Conservation (phyloP, 35 echinoderm and acorn worm genomes). For the Lytechinus variegatus region DNA sequence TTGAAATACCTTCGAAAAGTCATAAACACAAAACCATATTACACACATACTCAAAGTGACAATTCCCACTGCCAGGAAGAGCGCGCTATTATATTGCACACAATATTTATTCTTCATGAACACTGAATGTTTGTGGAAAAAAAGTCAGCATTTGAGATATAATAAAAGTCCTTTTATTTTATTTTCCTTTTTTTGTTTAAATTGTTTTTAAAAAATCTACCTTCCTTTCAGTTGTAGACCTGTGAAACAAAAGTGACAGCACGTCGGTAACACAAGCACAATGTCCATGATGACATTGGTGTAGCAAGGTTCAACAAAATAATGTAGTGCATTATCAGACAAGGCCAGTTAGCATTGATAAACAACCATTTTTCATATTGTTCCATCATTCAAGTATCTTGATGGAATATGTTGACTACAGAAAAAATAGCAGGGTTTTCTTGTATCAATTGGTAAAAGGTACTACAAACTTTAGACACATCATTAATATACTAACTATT, state of each 20-base stretch:
- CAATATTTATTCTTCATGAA: neutral
- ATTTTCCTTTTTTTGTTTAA: neutral
- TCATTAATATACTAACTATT: neutral
- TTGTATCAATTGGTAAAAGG: neutral
- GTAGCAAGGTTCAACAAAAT: neutral
- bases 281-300: neutral
- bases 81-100: neutral
- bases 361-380: neutral
- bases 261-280: neutral
- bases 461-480: neutral
- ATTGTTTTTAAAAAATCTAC: neutral
- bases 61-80: neutral
- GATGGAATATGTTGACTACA: neutral
- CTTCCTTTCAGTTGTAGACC: neutral
- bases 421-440: neutral
- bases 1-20: neutral
- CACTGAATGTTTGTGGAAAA: slow-evolving; percentile 46
- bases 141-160: slow-evolving; percentile 29
- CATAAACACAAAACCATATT: neutral
- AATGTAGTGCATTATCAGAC: neutral
- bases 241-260: slow-evolving; percentile 29
- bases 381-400: neutral
- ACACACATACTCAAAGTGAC: neutral
- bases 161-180: neutral
- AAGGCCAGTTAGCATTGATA: neutral